Conservation (phyloP, 2,113 vertebrate genomes). For the Struthio camelus region DNA sequence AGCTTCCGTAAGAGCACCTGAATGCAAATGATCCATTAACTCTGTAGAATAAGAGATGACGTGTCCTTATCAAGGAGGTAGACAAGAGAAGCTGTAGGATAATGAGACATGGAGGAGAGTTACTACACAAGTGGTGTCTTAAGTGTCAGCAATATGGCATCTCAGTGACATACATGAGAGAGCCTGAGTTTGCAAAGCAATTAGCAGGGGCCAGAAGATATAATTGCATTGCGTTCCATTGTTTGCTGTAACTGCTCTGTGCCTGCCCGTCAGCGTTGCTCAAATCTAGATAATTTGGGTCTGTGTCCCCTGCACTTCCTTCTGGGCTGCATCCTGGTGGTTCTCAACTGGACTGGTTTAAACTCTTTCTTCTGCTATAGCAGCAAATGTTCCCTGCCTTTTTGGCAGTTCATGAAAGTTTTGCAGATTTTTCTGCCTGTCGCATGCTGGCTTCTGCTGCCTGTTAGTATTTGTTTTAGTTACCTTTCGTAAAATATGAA, state of each 20-base stretch:
- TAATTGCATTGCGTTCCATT: accelerated
- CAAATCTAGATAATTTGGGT: neutral
- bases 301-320: neutral
- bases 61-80: neutral
- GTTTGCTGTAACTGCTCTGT: neutral
- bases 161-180: neutral
- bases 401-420: neutral
- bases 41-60: neutral
- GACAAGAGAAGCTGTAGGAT: neutral
- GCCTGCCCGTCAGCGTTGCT: neutral
- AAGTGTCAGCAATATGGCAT: neutral
- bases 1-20: neutral
- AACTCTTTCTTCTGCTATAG: neutral
- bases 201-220: neutral
- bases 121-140: neutral
- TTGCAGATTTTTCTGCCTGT: neutral
- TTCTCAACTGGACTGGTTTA: neutral
- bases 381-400: neutral
- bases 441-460: neutral
- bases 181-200: neutral
- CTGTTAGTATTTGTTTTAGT: conserved; percentile 6
- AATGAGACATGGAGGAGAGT: neutral
- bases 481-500: neutral
- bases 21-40: neutral
- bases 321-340: neutral